Conservation (phyloP, 2,113 vertebrate genomes). For the Onychostoma macrolepis region DNA sequence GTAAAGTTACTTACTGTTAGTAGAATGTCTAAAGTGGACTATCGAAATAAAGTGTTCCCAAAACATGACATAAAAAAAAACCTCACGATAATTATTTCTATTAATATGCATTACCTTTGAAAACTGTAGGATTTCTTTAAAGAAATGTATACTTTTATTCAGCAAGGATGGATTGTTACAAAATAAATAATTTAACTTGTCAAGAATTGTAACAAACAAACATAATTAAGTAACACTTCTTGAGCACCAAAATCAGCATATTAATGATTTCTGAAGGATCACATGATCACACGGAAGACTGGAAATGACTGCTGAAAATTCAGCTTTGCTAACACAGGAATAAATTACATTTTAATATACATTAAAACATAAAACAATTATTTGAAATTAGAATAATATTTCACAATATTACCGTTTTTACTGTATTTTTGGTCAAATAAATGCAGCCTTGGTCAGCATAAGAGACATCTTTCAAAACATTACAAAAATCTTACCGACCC, state of each 20-base stretch:
- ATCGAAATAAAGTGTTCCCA: no score
- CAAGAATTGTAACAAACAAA: no score
- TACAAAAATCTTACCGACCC: background rate
- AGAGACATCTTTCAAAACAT: background rate
- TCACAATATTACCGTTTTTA: no score
- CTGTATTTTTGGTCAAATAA: no score
- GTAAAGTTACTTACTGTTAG: no score
- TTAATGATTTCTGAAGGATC: background rate
- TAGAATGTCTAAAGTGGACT: no score
- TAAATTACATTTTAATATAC: no score
- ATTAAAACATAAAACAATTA: no score
- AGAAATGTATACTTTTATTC: background rate
- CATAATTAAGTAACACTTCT: no score
- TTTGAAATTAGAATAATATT: no score
- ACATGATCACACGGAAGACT: background rate
- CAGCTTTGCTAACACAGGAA: background rate
- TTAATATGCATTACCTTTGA: background rate
- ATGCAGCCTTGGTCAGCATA: background rate
- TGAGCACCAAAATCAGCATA: background rate
- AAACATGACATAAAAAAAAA: no score
- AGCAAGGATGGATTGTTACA: background rate
- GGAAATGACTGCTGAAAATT: background rate
- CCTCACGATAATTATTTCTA: background rate
- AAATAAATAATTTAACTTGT: background rate
- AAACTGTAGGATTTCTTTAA: background rate